phyloP scores from a whole-genome alignment of 2,797 vertebrate species.

The Alosa sapidissima region DNA sequence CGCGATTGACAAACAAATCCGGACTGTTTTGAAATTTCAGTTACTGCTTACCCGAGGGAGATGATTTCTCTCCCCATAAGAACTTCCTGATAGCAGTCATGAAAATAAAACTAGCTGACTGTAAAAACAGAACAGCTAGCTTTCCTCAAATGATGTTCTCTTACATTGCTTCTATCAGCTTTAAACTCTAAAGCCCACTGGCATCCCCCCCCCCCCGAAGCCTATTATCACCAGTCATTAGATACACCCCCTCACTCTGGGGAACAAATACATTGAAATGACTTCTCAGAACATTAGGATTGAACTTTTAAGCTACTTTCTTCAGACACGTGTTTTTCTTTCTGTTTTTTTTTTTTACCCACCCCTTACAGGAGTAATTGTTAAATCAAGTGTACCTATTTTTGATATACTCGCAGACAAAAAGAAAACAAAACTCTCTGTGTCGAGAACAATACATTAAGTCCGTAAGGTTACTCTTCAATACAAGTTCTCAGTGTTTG shows the following conservation, averaged over 20 bases:
- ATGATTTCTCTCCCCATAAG: neutral
- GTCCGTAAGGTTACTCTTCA: conserved; percentile 6
- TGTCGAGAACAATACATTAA: conserved; percentile 1
- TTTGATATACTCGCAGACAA: neutral
- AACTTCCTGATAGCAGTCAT: neutral
- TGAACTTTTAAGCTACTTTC: neutral
- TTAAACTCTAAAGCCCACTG: neutral
- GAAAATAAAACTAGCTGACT: neutral
- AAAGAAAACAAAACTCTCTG: neutral
- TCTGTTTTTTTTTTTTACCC: too few relatives aligned
- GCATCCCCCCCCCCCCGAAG: too few relatives aligned
- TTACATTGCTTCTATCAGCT: neutral
- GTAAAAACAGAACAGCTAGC: conserved; percentile 2
- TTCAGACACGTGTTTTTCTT: neutral
- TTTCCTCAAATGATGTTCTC: neutral
- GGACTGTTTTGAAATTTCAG: conserved; percentile 12
- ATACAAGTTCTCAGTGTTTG: conserved; percentile 13
- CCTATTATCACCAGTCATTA: neutral
- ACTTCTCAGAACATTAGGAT: neutral
- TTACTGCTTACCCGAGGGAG: neutral
- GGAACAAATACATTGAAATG: neutral
- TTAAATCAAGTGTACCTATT: neutral
- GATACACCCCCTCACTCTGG: neutral
- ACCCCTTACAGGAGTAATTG: neutral
- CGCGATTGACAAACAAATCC: neutral